These are phyloP conservation scores for Drosophila nr. medialis DNA, from an alignment of 2,888 invertebrate genomes.

Conservation along the genomic window DNA sequence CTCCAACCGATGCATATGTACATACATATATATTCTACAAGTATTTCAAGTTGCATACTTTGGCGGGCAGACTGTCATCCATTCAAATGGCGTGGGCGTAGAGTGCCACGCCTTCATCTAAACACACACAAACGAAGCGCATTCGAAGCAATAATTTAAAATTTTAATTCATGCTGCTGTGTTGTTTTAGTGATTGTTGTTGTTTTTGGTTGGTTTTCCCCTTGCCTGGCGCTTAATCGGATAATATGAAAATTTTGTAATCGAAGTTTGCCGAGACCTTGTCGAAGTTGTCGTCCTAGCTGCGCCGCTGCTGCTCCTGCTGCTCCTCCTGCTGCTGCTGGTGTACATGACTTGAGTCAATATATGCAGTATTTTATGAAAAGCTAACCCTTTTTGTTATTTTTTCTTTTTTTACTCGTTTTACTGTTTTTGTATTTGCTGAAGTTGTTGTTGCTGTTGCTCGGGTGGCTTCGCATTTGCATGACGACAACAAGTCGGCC, in stretches of 20 bases:
- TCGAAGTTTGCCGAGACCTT: conserved; percentile 72
- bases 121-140: conserved; percentile 11
- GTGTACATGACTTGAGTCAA: conserved; percentile 80
- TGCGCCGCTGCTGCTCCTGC: conserved; percentile 1
- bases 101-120: conserved; percentile 40
- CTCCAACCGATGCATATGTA: neutral
- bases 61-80: conserved; percentile 16
- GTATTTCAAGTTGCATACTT: conserved; percentile 52
- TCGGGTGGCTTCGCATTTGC: conserved; percentile 60
- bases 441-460: conserved; percentile 25
- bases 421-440: conserved; percentile 6
- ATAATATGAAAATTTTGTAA: conserved; percentile 77
- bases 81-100: conserved; percentile 48
- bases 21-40: neutral
- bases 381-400: conserved; percentile 69
- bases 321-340: conserved; percentile 18
- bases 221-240: conserved; percentile 68
- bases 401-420: conserved; percentile 31
- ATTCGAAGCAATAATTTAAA: conserved; percentile 70
- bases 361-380: conserved; percentile 78
- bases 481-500: conserved; percentile 52
- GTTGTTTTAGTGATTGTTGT: conserved; percentile 5
- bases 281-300: conserved; percentile 44
- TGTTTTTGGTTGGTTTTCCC: conserved; percentile 12
- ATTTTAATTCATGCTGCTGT: conserved; percentile 62